Percentiles rank a stretch among this genome's conserved stretches.
These are phyloP conservation scores for Leptinotarsa undecemlineata DNA, from an alignment of 1,140 invertebrate species.

Conservation along the genomic window DNA sequence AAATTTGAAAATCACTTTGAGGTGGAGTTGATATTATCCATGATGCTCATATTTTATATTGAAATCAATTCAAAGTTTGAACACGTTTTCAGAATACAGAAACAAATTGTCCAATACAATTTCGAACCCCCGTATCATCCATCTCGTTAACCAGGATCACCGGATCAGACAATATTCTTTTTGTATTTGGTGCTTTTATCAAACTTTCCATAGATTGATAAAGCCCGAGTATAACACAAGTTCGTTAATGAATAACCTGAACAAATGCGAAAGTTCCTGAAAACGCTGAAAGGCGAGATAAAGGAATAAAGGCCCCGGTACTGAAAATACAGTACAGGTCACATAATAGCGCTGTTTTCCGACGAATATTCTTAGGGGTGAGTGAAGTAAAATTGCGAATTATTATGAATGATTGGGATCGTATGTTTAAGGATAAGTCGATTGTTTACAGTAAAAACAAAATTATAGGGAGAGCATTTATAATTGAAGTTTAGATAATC, in stretches of 20 bases:
- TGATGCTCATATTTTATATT: too few relatives aligned
- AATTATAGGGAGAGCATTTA: too few relatives aligned
- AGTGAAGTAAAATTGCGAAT: not conserved
- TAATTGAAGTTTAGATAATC: too few relatives aligned
- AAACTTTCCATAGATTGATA: conserved; percentile 43
- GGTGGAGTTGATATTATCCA: too few relatives aligned
- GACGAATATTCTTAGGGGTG: conserved; percentile 39
- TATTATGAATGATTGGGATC: too few relatives aligned
- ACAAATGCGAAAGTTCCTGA: conserved; percentile 53
- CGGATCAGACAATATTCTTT: conserved; percentile 5
- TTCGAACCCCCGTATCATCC: not conserved
- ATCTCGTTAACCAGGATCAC: conserved; percentile 2
- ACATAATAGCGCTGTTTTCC: conserved; percentile 50
- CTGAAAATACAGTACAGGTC: conserved; percentile 49
- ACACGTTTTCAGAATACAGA: too few relatives aligned
- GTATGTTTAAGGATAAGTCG: too few relatives aligned
- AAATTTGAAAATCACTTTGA: too few relatives aligned
- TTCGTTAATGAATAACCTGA: conserved; percentile 51
- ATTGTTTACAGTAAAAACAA: too few relatives aligned
- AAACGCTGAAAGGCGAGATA: conserved; percentile 52
- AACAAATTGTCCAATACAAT: not conserved
- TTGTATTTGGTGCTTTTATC: conserved; percentile 36
- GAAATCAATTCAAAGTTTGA: too few relatives aligned
- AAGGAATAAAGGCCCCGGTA: conserved; percentile 49
- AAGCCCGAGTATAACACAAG: conserved; percentile 43